phyloP scores from a whole-genome alignment of 2,888 invertebrate genomes.

The Parelbella ahira region DNA sequence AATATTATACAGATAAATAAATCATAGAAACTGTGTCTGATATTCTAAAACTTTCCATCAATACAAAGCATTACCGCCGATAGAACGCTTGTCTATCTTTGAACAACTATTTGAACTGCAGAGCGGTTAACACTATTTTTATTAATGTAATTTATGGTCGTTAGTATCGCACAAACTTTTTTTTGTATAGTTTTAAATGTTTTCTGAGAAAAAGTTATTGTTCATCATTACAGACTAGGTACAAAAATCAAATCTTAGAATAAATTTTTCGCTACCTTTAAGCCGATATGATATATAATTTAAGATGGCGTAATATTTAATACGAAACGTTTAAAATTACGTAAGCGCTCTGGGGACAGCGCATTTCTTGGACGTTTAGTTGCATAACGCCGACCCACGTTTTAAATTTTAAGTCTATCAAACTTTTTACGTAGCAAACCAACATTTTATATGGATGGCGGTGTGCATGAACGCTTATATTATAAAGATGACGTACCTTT shows the following conservation, averaged over 20 bases:
- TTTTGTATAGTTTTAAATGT: too few species aligned
- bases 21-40: constrained; percentile 11
- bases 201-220: too few species aligned
- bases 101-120: constrained; percentile 4
- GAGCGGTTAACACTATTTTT: too few species aligned
- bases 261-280: too few species aligned
- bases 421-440: constrained; percentile 15
- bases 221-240: too few species aligned
- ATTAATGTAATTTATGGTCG: too few species aligned
- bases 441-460: constrained; percentile 21
- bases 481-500: constrained; percentile 21
- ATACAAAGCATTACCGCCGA: constrained; percentile 6
- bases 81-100: constrained; percentile 10
- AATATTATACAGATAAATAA: constrained; percentile 7
- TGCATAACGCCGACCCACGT: constrained; percentile 23
- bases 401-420: constrained; percentile 24
- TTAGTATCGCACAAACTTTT: too few species aligned
- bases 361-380: constrained; percentile 21
- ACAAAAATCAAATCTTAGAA: too few species aligned
- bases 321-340: constrained; percentile 20
- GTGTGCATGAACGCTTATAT: constrained; percentile 22
- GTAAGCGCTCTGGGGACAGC: constrained; percentile 15
- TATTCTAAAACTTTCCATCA: constrained; percentile 13
- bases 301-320: constrained; percentile 17
- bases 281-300: too few species aligned